Percentiles rank a stretch among this genome's conserved stretches.
Evolutionary conservation across 2,113 vertebrate species (phyloP).

Genomic region (Solea senegalensis): DNA sequence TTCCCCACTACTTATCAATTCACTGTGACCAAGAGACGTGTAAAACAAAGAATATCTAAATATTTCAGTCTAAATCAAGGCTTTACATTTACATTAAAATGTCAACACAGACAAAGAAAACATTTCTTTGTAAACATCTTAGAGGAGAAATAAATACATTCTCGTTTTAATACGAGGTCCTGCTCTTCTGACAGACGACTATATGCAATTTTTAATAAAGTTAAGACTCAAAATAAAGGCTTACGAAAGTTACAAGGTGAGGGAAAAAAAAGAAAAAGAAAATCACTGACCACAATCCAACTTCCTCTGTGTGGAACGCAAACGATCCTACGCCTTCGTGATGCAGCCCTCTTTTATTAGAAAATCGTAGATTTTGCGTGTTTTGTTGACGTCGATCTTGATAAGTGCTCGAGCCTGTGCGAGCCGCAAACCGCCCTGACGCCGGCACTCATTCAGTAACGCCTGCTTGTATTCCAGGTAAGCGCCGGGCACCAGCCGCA

Average conservation of each 20-base stretch:
- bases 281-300: conserved; percentile 11
- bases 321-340: conserved; percentile 86
- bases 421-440: conserved; percentile 94
- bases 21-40: background rate
- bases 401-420: conserved; percentile 96
- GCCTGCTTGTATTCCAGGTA: conserved; percentile 99
- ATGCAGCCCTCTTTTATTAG: conserved; percentile 97
- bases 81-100: background rate
- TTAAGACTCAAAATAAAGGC: conserved; percentile 28
- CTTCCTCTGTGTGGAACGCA: background rate
- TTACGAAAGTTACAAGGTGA: conserved; percentile 24
- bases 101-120: background rate
- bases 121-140: conserved; percentile 31
- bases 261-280: background rate
- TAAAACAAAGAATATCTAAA: background rate
- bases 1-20: background rate
- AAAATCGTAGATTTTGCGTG: conserved; percentile 98
- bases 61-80: background rate
- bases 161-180: conserved; percentile 9
- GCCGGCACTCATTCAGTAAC: conserved; percentile 92
- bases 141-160: conserved; percentile 59
- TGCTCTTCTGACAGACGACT: conserved; percentile 28
- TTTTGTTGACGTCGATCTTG: conserved; percentile 99
- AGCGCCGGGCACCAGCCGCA: conserved; percentile 95
- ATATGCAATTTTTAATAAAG: conserved; percentile 26